Conservation (phyloP, 2,797 vertebrate species). For the Lagocephalus sceleratus region DNA sequence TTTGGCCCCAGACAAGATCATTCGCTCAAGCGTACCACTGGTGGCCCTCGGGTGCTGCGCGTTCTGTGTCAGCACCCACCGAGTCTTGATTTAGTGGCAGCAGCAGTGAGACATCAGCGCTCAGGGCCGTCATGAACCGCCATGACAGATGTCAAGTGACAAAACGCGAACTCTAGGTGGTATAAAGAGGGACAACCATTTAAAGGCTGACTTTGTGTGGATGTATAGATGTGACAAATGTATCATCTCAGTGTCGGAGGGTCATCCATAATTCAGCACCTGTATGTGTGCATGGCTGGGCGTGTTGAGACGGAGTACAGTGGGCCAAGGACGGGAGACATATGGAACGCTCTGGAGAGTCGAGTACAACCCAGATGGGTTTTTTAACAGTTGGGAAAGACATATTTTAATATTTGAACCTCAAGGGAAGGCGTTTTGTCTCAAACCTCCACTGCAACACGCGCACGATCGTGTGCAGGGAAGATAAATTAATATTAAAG, state of each 20-base stretch:
- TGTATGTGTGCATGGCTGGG: conserved; percentile 25
- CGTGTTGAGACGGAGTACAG: conserved; percentile 22
- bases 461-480: background rate
- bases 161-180: conserved; percentile 65
- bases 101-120: conserved; percentile 58
- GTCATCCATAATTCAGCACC: conserved; percentile 70
- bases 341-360: conserved; percentile 36
- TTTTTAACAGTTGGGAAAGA: conserved; percentile 49
- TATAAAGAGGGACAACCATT: conserved; percentile 61
- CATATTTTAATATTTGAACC: conserved; percentile 50
- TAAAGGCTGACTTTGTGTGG: conserved; percentile 61
- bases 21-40: conserved; percentile 17
- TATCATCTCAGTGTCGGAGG: conserved; percentile 62
- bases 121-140: conserved; percentile 49
- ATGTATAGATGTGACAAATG: conserved; percentile 68
- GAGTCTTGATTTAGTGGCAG: conserved; percentile 48
- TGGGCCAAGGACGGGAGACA: conserved; percentile 38
- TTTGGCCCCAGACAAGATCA: conserved; percentile 19
- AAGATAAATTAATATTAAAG: conserved; percentile 52
- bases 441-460: conserved; percentile 10
- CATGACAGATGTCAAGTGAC: conserved; percentile 71
- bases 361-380: conserved; percentile 50
- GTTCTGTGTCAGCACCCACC: conserved; percentile 39
- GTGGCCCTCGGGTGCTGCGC: conserved; percentile 35
- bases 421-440: conserved; percentile 33